phyloP scores from a whole-genome alignment of 2,888 invertebrate species.

The Dolomedes plantarius region DNA sequence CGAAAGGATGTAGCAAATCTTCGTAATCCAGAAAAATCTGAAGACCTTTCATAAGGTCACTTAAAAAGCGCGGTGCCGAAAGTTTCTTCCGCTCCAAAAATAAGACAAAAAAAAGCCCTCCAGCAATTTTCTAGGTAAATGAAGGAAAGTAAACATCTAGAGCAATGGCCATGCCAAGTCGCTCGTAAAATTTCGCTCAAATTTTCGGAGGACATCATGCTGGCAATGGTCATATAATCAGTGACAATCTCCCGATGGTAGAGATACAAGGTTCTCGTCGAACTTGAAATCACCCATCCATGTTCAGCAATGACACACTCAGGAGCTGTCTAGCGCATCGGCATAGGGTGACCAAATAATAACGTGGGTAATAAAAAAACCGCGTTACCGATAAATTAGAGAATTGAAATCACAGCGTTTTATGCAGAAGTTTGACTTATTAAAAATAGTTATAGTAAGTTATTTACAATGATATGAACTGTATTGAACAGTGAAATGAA shows the following conservation, averaged over 20 bases:
- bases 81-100: constrained; percentile 29
- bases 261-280: not conserved
- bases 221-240: constrained; percentile 27
- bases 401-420: no score
- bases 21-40: constrained; percentile 3
- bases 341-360: constrained; percentile 32
- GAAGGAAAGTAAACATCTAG: constrained; percentile 27
- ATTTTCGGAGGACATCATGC: constrained; percentile 47
- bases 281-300: constrained; percentile 29
- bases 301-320: constrained; percentile 13
- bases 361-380: no score
- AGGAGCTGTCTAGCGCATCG: constrained; percentile 32
- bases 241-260: not conserved
- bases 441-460: no score
- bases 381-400: no score
- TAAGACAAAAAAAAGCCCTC: constrained; percentile 21
- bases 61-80: not conserved
- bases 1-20: constrained; percentile 2
- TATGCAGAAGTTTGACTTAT: no score
- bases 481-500: no score
- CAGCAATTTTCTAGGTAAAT: constrained; percentile 53
- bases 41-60: constrained; percentile 32
- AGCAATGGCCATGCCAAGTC: constrained; percentile 18
- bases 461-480: no score
- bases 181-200: constrained; percentile 23